phyloP scores from a whole-genome alignment of 2,113 vertebrate genomes.

The Paralichthys olivaceus region DNA sequence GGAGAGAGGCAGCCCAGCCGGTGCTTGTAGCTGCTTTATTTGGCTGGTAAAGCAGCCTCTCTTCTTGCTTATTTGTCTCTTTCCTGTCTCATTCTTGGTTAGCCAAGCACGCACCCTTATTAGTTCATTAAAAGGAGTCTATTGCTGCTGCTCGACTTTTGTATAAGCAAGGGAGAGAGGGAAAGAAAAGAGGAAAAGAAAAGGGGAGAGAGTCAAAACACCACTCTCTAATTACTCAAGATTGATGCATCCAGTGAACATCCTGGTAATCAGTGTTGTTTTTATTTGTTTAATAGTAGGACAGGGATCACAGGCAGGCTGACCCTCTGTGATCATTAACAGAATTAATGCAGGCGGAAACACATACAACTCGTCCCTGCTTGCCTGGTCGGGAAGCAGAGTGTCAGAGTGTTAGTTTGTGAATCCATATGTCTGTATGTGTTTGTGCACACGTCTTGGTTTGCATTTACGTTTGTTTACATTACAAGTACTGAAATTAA shows the following conservation, averaged over 20 bases:
- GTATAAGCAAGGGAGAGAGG: conserved; percentile 46
- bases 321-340: conserved; percentile 80
- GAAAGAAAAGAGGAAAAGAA: conserved; percentile 49
- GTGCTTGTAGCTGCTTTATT: conserved; percentile 60
- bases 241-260: conserved; percentile 78
- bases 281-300: conserved; percentile 80
- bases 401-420: conserved; percentile 52
- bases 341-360: conserved; percentile 69
- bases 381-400: conserved; percentile 19
- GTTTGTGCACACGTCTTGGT: background rate
- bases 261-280: conserved; percentile 81
- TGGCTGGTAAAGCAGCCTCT: conserved; percentile 50
- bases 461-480: conserved; percentile 55
- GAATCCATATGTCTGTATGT: conserved; percentile 21
- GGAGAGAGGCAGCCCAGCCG: conserved; percentile 26
- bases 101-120: conserved; percentile 74
- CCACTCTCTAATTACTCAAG: conserved; percentile 74
- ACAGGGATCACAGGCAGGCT: conserved; percentile 75
- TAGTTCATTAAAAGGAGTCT: conserved; percentile 74
- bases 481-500: conserved; percentile 46
- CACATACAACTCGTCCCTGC: conserved; percentile 47
- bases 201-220: conserved; percentile 68
- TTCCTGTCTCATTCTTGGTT: conserved; percentile 72
- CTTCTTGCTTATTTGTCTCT: conserved; percentile 64
- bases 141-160: conserved; percentile 47